Evolutionary conservation across 2,797 vertebrate genomes (phyloP), one percentile per base, ranked within the genome.

Genomic region (Lacerta bilineata): DNA sequence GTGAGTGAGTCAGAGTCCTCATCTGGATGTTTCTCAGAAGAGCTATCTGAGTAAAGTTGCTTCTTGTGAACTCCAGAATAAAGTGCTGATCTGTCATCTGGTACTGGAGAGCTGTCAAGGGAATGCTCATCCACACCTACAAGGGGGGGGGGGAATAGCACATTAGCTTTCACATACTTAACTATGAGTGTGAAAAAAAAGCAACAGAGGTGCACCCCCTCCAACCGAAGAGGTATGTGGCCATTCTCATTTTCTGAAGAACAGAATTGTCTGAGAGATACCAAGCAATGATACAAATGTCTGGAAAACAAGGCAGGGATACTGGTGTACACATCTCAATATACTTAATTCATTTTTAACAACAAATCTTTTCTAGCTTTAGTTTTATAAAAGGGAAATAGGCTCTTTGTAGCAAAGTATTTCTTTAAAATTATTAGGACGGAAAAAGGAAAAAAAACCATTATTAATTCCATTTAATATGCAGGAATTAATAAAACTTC

Each of bases 21-120:
- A 59, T 98, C 98, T 33, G 97, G 97, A 88, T 98, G 98, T 90
- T 97, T 97, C 90, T 99, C 98, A 0, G 97, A 96, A 33, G 98
- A 96, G 90, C 98, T 95, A 55, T 98, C 98, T 18, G 97, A 96
- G 94, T 95, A 93, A 83, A 97, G 94, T 0, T 97, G 97, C 95
- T 98, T 99, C 97, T 98, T 99, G 93, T 98, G 97, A 93, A 99
- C 98, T 39, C 98, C 99, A 0, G 99, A 98, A 89, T 99, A 99
- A 86, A 99, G 97, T 86, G 98, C 98, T 0, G 97, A 93, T 93
- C 97, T 97, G 93, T 98, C 98, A 84, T 99, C 98, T 90, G 98
- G 98, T 89, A 95, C 94, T 0, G 98, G 96, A 68, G 97, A 94
- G 1, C 93, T 95, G 91, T 98, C 98, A 84, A 98, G 93, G 69